Conservation (phyloP, 2,113 vertebrate genomes). For the Anolis sagrei region DNA sequence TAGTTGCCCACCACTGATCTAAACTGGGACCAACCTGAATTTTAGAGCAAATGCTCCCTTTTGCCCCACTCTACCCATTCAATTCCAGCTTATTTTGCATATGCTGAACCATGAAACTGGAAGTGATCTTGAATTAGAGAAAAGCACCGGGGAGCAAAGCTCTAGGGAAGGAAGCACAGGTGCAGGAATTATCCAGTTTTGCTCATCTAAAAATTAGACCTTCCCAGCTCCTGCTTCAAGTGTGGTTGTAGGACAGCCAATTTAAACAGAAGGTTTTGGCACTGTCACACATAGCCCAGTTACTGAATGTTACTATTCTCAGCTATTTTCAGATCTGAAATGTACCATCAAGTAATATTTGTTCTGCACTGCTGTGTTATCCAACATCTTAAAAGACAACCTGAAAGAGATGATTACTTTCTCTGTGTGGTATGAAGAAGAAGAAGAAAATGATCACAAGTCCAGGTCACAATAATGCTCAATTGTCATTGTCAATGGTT, state of each 20-base stretch:
- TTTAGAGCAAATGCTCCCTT: neutral
- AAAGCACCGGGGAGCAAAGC: neutral
- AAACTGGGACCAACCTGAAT: neutral
- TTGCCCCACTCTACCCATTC: too few relatives aligned
- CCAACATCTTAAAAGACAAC: neutral
- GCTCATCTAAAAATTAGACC: neutral
- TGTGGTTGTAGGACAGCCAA: neutral
- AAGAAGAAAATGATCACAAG: neutral
- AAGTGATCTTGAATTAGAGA: neutral
- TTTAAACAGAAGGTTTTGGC: neutral
- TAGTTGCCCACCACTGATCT: too few relatives aligned
- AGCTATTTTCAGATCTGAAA: constrained; percentile 2
- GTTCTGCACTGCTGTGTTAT: neutral
- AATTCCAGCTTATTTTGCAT: too few relatives aligned
- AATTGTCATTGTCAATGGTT: neutral
- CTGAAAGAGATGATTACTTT: neutral
- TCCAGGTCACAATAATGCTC: neutral
- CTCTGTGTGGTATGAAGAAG: neutral
- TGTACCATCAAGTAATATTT: constrained; percentile 12
- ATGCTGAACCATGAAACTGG: neutral
- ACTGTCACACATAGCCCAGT: neutral
- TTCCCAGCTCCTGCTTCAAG: neutral
- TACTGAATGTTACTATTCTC: neutral
- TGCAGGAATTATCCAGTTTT: neutral
- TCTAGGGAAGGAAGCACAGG: neutral